Percentiles rank a stretch among this genome's conserved stretches.
phyloP scores from a whole-genome alignment of 2,888 invertebrate genomes.

The Aelia acuminata region DNA sequence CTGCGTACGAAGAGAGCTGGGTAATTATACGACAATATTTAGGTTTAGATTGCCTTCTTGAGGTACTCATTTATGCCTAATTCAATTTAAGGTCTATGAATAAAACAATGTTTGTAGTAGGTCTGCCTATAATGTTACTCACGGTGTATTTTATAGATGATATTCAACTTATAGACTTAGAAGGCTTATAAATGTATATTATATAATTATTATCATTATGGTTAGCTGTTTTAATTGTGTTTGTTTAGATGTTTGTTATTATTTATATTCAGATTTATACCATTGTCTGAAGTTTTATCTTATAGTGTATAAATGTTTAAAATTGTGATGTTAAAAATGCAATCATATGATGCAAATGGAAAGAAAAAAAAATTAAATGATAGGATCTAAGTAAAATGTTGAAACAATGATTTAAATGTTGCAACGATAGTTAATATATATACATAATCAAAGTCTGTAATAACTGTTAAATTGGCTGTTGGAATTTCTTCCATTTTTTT shows the following conservation, averaged over 20 bases:
- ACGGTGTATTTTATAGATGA: conserved; percentile 28
- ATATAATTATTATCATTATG: conserved; percentile 47
- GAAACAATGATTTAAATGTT: conserved; percentile 37
- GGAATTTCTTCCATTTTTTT: conserved; percentile 25
- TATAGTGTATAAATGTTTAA: conserved; percentile 35
- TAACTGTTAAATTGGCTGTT: conserved; percentile 38
- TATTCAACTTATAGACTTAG: conserved; percentile 39
- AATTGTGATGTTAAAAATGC: conserved; percentile 27
- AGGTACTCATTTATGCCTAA: not conserved
- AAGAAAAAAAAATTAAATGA: not conserved
- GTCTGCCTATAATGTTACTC: not conserved
- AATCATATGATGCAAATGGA: not conserved
- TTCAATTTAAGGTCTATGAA: not conserved
- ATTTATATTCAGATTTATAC: conserved; percentile 50
- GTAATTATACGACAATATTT: conserved; percentile 56
- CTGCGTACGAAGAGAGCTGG: conserved; percentile 30
- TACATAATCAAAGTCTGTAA: conserved; percentile 39
- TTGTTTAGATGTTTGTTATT: conserved; percentile 48
- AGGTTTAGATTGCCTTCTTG: not conserved
- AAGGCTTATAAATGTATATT: conserved; percentile 46
- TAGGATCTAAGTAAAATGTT: not conserved
- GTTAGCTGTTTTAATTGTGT: conserved; percentile 39
- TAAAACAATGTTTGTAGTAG: not conserved
- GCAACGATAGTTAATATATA: conserved; percentile 30
- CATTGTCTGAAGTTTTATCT: conserved; percentile 42